phyloP scores from a whole-genome alignment of 2,888 invertebrate genomes.

The Campoplex capitator region DNA sequence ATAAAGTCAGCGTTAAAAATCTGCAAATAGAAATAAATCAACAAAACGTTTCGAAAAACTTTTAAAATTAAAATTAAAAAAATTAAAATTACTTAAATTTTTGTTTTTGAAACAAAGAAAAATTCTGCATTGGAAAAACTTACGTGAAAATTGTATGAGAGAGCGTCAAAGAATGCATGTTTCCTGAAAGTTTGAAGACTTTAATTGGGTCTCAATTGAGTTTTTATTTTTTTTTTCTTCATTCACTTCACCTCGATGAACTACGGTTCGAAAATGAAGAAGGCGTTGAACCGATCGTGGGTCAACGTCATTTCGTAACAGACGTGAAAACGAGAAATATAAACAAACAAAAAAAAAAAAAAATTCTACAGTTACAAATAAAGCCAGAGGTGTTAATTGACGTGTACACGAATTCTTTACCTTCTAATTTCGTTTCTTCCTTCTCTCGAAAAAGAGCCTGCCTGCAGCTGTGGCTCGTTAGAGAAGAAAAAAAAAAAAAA shows the following conservation, averaged over 20 bases:
- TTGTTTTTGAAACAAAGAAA: not conserved
- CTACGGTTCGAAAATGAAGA: slow-evolving; percentile 27
- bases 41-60: too few species aligned
- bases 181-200: not conserved
- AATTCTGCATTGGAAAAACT: not conserved
- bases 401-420: slow-evolving; percentile 71
- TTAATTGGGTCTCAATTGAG: not conserved
- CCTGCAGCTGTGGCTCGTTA: not conserved
- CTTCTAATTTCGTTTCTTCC: slow-evolving; percentile 56
- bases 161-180: not conserved
- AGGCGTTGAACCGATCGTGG: slow-evolving; percentile 56
- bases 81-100: too few species aligned
- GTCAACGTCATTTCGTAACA: slow-evolving; percentile 13
- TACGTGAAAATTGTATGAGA: not conserved
- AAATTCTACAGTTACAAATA: slow-evolving; percentile 65
- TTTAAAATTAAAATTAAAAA: too few species aligned
- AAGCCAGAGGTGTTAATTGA: slow-evolving; percentile 71
- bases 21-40: slow-evolving; percentile 30
- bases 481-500: not conserved
- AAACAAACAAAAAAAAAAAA: not conserved
- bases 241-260: slow-evolving; percentile 6
- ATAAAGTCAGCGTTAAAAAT: slow-evolving; percentile 65
- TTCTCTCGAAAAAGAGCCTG: not conserved
- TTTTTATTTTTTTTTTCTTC: not conserved
- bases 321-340: not conserved